These are phyloP conservation scores for Euzophera pinguis DNA, from an alignment of 2,888 invertebrate species.

Conservation along the genomic window DNA sequence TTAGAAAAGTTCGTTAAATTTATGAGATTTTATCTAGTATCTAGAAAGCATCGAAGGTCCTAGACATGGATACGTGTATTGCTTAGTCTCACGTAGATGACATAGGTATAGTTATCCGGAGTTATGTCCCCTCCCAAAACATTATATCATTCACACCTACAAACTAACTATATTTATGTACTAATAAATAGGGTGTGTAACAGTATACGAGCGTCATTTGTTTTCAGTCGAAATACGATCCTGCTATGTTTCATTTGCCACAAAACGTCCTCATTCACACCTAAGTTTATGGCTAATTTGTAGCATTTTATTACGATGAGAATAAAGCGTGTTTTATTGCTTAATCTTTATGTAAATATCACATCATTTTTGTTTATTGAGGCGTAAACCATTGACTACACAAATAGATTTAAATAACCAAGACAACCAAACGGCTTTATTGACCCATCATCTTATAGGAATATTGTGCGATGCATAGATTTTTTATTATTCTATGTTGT, in stretches of 20 bases:
- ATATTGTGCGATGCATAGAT: too few species aligned
- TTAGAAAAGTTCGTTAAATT: too few species aligned
- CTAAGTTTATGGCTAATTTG: slow-evolving; percentile 21
- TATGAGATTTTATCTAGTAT: too few species aligned
- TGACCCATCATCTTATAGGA: too few species aligned
- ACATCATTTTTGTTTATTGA: not conserved
- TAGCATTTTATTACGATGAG: slow-evolving; percentile 17
- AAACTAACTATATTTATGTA: slow-evolving; percentile 1
- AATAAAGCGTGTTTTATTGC: slow-evolving; percentile 8
- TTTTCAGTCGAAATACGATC: slow-evolving; percentile 12
- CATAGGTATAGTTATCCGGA: too few species aligned
- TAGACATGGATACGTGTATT: too few species aligned
- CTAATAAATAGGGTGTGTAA: slow-evolving; percentile 3
- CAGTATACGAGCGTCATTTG: slow-evolving; percentile 11
- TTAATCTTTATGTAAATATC: not conserved
- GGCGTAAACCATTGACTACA: not conserved
- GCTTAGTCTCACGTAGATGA: too few species aligned
- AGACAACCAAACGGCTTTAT: too few species aligned
- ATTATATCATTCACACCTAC: slow-evolving; percentile 4
- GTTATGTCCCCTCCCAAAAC: not conserved
- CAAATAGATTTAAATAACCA: not conserved
- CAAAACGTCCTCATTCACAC: slow-evolving; percentile 12
- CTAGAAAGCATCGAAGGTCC: too few species aligned
- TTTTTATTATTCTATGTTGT: too few species aligned
- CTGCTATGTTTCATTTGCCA: slow-evolving; percentile 2